These are phyloP conservation scores for Rhopilema esculentum DNA, from an alignment of 30 jellyfish, hydroid and myxozoan genomes.

Conservation along the genomic window DNA sequence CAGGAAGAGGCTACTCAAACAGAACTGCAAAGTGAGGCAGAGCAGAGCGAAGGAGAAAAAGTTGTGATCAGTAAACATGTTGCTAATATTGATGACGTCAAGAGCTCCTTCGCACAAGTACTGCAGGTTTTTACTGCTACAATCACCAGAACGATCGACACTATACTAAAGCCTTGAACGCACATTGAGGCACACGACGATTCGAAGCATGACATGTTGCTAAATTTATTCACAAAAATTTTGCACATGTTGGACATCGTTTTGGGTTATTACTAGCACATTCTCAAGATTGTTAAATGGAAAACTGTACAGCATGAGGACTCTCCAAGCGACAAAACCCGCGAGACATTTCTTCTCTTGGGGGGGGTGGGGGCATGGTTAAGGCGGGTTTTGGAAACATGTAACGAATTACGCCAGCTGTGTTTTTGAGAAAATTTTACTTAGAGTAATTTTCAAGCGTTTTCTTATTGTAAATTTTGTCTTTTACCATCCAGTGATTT, in stretches of 20 bases:
- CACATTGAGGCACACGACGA: too few species aligned
- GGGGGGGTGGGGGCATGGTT: not conserved
- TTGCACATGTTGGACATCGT: not conserved
- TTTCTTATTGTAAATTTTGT: not conserved
- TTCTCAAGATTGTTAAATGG: not conserved
- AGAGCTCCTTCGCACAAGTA: constrained; percentile 73
- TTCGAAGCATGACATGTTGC: not conserved
- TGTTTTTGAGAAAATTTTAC: not conserved
- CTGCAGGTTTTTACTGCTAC: constrained; percentile 73
- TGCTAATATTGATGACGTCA: constrained; percentile 67
- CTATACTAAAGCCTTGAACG: constrained; percentile 47
- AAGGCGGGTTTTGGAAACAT: not conserved
- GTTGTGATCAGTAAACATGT: constrained; percentile 11
- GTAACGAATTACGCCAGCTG: not conserved
- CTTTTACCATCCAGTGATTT: not conserved
- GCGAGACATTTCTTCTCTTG: not conserved
- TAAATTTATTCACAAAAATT: too few species aligned
- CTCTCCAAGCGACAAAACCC: not conserved
- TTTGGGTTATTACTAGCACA: not conserved
- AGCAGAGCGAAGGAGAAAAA: not conserved
- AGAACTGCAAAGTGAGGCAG: not conserved
- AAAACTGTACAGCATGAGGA: not conserved
- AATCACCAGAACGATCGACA: constrained; percentile 64
- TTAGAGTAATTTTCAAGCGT: not conserved
- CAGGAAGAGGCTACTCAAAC: not conserved